Percentiles rank a stretch among this genome's conserved stretches.
These are phyloP conservation scores for Hylaeus volcanicus DNA, from an alignment of 1,140 invertebrate species.

Conservation along the genomic window DNA sequence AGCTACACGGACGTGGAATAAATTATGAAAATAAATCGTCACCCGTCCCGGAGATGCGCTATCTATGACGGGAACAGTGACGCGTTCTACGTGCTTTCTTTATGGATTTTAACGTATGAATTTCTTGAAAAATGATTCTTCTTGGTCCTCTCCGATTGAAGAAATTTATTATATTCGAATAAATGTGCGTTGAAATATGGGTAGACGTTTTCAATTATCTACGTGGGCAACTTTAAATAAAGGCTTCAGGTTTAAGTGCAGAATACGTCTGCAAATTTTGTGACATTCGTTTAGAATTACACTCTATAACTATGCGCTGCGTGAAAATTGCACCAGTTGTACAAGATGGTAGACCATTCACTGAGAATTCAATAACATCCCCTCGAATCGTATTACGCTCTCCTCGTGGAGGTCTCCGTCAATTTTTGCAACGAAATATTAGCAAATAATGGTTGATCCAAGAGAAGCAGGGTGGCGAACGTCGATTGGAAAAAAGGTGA, in stretches of 20 bases:
- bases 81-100: neutral
- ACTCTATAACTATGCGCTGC: no score
- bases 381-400: no score
- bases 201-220: no score
- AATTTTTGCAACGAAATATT: neutral
- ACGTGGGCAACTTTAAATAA: no score
- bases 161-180: no score
- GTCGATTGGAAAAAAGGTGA: neutral
- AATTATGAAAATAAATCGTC: conserved; percentile 55
- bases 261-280: no score
- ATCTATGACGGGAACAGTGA: conserved; percentile 7
- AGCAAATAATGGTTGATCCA: conserved; percentile 2
- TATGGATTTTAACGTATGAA: neutral
- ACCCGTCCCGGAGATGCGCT: conserved; percentile 2
- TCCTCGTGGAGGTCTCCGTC: neutral
- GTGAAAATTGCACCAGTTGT: no score
- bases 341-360: conserved; percentile 2
- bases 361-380: conserved; percentile 33
- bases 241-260: no score
- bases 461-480: neutral
- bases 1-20: conserved; percentile 43
- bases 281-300: no score
- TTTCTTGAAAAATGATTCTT: no score
- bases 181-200: no score
- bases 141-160: no score